Evolutionary conservation across 2,888 invertebrate species (phyloP), one percentile per base, ranked within the genome.

Genomic region (Pollenia angustigena): DNA sequence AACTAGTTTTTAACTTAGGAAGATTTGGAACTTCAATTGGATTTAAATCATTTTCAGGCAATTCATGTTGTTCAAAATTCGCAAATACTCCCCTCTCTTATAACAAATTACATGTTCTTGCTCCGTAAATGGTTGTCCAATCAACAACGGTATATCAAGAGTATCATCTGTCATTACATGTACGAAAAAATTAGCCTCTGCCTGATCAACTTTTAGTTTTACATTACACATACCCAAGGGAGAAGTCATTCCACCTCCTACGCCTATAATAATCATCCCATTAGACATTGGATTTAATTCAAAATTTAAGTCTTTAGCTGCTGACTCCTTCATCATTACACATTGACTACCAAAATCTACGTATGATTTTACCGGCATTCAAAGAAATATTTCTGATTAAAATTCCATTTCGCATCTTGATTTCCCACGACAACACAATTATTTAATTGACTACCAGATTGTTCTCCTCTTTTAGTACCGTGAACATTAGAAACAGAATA

Each of bases 321-420:
- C 23, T 23, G 23, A 23, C 23, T 23, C 23, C 23, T 23, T 72
- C 44, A 56, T 72, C 18, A 16, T n/a, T n/a, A n/a, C n/a, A n/a
- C 71, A 72, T 44, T 72, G 71, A 9, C 50, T 79, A 12, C 68
- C 71, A 54, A 80, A 80, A 54, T 76, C 76, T 23, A 76, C 64
- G 40, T 64, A 76, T 1, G 76, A 75, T 4, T 62, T 75, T 9
- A 68, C 60, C 1, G n/a, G 10, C 0, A 50, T 79, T 76, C 54
- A 62, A 75, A 64, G 48, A 69, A 60, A 48, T 62, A 75, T 18
- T 75, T 62, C n/a, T 48, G n/a, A 48, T 74, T 75, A 16, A 52
- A 2, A 9, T 6, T 16, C 2, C 48, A 7, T 18, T 23, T 9
- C 42, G 32, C 50, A 50, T 74, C n/a, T n/a, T n/a, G n/a, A n/a